Percentiles rank a stretch among this genome's conserved stretches.
Conservation (phyloP, 92 coral and sea anemone species). For the Desmophyllum pertusum region DNA sequence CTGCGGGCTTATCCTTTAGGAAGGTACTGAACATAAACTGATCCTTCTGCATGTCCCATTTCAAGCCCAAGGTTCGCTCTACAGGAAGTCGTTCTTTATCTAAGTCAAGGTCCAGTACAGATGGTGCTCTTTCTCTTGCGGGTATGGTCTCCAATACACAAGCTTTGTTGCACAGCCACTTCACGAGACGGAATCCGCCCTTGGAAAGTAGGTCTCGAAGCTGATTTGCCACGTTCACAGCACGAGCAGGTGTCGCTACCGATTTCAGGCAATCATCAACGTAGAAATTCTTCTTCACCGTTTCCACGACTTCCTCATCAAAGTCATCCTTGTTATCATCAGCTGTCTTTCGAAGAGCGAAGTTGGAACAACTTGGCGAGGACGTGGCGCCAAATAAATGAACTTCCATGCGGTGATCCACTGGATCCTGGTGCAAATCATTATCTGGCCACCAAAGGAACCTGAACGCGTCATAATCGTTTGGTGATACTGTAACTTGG, state of each 20-base stretch:
- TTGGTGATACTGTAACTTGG: too few relatives aligned
- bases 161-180: background rate
- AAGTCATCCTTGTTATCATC: background rate
- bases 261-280: constrained; percentile 18
- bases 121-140: background rate
- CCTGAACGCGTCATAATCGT: too few relatives aligned
- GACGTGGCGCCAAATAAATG: too few relatives aligned
- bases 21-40: background rate
- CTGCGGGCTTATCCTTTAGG: background rate
- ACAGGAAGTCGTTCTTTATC: too few relatives aligned
- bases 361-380: constrained; percentile 4
- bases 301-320: background rate
- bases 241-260: too few relatives aligned
- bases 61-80: too few relatives aligned
- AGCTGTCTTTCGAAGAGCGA: background rate
- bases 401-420: constrained; percentile 4
- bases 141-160: background rate
- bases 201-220: background rate
- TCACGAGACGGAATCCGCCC: constrained; percentile 3
- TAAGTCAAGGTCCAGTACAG: background rate
- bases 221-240: background rate
- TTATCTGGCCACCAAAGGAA: constrained; percentile 5
- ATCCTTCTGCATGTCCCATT: constrained; percentile 12
- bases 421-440: background rate
- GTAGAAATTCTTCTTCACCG: too few relatives aligned